Conservation (phyloP, 2,113 vertebrate genomes). For the Hassar affinis region DNA sequence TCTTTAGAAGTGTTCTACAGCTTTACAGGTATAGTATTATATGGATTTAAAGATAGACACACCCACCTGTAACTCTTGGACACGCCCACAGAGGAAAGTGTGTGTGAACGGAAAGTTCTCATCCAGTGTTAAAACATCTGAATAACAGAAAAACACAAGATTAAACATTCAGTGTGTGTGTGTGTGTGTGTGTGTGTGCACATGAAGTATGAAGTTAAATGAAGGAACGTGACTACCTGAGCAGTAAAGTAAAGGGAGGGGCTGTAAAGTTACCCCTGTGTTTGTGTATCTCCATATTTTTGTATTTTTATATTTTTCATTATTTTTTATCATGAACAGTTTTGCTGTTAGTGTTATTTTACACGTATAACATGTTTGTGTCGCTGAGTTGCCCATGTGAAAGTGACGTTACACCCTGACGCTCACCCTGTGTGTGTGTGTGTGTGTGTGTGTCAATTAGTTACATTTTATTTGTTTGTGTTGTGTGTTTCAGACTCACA, state of each 20-base stretch:
- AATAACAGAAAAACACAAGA: background rate
- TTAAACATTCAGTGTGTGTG: background rate
- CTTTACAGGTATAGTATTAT: background rate
- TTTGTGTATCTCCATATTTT: conserved; percentile 59
- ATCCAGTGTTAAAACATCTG: background rate
- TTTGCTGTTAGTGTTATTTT: conserved; percentile 62
- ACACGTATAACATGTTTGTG: conserved; percentile 63
- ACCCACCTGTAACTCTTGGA: background rate
- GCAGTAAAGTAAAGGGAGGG: conserved; percentile 61
- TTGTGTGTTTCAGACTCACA: conserved; percentile 56
- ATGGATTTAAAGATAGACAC: background rate
- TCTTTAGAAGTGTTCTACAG: background rate
- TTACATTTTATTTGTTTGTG: background rate
- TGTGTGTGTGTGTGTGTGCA: conserved; percentile 8
- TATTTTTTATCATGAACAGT: conserved; percentile 65
- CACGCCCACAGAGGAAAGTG: background rate
- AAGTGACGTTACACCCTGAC: conserved; percentile 40
- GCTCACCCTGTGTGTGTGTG: conserved; percentile 58
- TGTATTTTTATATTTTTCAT: conserved; percentile 75
- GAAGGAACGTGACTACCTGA: conserved; percentile 57
- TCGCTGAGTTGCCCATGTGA: conserved; percentile 44
- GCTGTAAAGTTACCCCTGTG: conserved; percentile 63
- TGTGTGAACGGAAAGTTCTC: background rate
- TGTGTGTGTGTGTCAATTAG: no score
- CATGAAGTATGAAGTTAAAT: conserved; percentile 38